Percentiles rank a stretch among this genome's conserved stretches.
Conservation (phyloP, 2,113 vertebrate species). For the Pterocles orientalis region DNA sequence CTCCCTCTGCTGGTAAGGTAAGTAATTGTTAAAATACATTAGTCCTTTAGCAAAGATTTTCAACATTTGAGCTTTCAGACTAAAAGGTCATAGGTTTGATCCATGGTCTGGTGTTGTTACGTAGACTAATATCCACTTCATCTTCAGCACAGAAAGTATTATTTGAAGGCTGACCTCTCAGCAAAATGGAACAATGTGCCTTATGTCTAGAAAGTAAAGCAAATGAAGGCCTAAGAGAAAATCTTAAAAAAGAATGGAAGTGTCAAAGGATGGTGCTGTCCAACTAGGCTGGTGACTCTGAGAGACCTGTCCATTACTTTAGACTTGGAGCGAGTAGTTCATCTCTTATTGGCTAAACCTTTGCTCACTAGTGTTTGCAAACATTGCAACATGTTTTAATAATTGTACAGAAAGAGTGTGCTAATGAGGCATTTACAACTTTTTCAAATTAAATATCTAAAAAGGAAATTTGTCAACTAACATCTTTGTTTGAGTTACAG, state of each 20-base stretch:
- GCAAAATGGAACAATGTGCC: neutral
- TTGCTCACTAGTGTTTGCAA: neutral
- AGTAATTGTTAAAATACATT: neutral
- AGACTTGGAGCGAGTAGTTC: neutral
- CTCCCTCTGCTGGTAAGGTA: constrained; percentile 40
- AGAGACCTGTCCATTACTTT: neutral
- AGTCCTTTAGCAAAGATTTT: neutral
- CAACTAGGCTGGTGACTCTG: neutral
- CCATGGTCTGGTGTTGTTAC: neutral
- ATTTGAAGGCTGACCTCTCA: neutral
- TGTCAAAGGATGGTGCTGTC: neutral
- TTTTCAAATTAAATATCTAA: neutral
- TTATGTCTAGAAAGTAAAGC: neutral
- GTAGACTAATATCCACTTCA: neutral
- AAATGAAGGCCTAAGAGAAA: neutral
- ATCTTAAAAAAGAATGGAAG: neutral
- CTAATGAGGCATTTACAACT: neutral
- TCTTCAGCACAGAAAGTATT: neutral
- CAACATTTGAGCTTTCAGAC: neutral
- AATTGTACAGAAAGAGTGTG: neutral
- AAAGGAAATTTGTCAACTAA: neutral
- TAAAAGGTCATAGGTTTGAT: neutral
- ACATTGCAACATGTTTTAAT: neutral
- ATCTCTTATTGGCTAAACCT: neutral
- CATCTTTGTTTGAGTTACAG: neutral